A percentile compares a stretch with the other conserved stretches of the same genome.
phyloP scores from a whole-genome alignment of 2,113 vertebrate genomes.

The Circaetus gallicus region DNA sequence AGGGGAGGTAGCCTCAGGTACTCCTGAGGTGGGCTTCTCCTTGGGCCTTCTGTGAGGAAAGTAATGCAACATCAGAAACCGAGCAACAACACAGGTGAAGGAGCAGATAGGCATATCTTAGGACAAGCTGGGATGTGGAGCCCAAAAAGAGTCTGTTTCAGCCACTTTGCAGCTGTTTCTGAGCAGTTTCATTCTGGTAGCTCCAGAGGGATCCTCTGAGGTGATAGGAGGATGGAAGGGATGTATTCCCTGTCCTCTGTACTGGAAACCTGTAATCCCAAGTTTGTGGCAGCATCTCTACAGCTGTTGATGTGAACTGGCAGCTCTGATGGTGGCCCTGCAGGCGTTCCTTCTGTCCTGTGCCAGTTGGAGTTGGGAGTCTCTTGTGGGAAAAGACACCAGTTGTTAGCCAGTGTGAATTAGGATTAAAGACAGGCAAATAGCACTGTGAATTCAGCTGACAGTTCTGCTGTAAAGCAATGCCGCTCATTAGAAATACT shows the following conservation, averaged over 20 bases:
- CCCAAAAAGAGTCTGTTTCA: neutral
- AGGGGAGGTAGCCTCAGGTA: neutral
- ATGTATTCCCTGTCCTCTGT: neutral
- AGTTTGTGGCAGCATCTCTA: neutral
- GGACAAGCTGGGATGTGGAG: neutral
- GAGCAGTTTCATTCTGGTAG: neutral
- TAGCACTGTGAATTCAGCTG: constrained; percentile 27
- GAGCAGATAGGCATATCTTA: neutral
- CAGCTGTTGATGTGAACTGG: neutral
- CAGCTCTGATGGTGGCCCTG: neutral
- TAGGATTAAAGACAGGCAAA: neutral
- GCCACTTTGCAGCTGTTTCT: neutral
- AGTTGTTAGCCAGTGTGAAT: neutral
- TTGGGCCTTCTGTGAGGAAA: neutral
- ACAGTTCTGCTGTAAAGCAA: neutral
- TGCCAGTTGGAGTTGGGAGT: neutral
- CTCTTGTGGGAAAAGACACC: neutral
- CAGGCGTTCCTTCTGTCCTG: neutral
- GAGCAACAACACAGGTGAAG: neutral
- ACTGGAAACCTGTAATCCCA: neutral
- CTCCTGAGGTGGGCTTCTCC: neutral
- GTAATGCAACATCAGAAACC: neutral
- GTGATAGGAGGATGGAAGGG: neutral
- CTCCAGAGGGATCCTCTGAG: neutral
- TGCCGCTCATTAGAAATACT: neutral